Conservation (phyloP, 2,797 vertebrate species). For the Poeciliopsis presidionis region DNA sequence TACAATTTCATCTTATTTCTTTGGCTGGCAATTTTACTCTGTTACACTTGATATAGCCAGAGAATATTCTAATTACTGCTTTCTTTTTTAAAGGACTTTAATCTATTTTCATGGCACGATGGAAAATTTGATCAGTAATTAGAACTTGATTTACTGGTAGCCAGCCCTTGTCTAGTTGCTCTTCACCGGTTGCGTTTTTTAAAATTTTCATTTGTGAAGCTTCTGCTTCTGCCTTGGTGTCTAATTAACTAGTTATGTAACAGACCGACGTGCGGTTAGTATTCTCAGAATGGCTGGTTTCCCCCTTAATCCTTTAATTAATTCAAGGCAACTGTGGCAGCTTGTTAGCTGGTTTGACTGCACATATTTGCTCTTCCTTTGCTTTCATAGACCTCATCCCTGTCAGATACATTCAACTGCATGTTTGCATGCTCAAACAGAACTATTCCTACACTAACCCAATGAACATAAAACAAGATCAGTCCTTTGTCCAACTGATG, state of each 20-base stretch:
- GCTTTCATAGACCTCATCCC: neutral
- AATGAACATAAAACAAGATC: neutral
- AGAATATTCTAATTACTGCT: neutral
- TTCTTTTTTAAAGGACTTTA: neutral
- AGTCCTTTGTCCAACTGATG: neutral
- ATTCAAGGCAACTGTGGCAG: conserved; percentile 20
- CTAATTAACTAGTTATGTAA: conserved; percentile 13
- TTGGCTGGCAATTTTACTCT: neutral
- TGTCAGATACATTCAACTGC: neutral
- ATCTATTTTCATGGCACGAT: neutral
- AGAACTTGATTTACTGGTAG: neutral
- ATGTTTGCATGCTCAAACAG: neutral
- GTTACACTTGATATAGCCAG: neutral
- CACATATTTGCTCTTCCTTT: neutral
- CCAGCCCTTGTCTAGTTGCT: neutral
- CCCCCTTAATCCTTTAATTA: conserved; percentile 38
- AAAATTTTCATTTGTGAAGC: neutral
- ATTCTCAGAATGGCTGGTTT: conserved; percentile 20
- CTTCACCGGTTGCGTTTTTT: neutral
- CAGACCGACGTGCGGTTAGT: conserved; percentile 27
- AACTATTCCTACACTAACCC: neutral
- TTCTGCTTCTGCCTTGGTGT: conserved; percentile 1
- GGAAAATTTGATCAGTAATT: too few relatives aligned
- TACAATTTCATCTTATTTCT: neutral
- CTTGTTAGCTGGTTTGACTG: neutral